Evolutionary conservation across 2,113 vertebrate genomes (phyloP).

Genomic region (Salvelinus sp.): DNA sequence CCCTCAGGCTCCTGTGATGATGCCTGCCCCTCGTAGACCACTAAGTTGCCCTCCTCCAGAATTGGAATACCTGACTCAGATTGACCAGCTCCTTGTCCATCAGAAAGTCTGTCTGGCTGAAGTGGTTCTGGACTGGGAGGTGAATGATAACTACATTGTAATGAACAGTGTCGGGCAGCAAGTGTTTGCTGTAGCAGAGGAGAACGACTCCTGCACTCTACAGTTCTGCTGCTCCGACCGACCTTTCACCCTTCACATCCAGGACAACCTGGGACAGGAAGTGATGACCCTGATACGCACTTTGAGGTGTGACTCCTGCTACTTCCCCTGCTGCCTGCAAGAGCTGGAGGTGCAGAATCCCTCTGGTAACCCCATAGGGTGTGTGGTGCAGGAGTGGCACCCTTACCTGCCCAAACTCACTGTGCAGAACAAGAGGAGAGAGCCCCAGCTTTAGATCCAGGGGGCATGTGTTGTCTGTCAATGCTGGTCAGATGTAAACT

Average conservation of each 20-base stretch:
- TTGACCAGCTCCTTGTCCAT: conserved; percentile 84
- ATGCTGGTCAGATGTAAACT: conserved; percentile 77
- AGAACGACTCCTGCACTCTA: conserved; percentile 71
- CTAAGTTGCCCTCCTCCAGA: conserved; percentile 44
- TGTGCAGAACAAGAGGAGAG: conserved; percentile 73
- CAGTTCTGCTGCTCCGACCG: conserved; percentile 67
- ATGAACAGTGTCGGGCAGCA: conserved; percentile 80
- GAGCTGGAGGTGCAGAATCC: conserved; percentile 82
- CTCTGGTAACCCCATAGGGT: conserved; percentile 77
- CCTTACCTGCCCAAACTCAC: conserved; percentile 77
- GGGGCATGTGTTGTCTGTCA: conserved; percentile 75
- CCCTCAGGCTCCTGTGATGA: conserved; percentile 16
- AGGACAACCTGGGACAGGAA: conserved; percentile 75
- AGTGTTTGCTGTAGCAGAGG: conserved; percentile 78
- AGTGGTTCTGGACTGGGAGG: conserved; percentile 78
- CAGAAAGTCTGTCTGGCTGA: conserved; percentile 84
- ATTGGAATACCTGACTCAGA: conserved; percentile 67
- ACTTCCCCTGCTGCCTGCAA: conserved; percentile 82
- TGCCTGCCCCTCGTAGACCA: conserved; percentile 26
- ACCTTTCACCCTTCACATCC: conserved; percentile 75
- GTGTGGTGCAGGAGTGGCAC: conserved; percentile 80
- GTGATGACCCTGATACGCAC: conserved; percentile 73
- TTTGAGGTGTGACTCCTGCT: conserved; percentile 68
- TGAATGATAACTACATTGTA: conserved; percentile 78
- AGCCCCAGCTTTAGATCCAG: conserved; percentile 71